Evolutionary conservation across 2,888 invertebrate genomes (phyloP).

Genomic region (Aleiodes alternator): DNA sequence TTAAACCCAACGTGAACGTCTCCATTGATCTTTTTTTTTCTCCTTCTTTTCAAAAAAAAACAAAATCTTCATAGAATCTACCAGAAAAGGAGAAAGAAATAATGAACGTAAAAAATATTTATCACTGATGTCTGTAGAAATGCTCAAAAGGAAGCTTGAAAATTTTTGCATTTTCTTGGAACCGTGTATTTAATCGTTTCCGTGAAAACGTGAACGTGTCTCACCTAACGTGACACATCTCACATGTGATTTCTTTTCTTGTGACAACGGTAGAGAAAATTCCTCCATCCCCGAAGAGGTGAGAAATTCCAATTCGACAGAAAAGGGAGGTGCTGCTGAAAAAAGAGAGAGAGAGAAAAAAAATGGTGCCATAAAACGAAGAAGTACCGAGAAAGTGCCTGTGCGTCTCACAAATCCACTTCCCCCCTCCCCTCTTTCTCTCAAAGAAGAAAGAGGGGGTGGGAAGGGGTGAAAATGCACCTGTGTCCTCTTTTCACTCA

Average conservation of each 20-base stretch:
- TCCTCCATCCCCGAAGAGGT: constrained; percentile 48
- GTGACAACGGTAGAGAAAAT: constrained; percentile 39
- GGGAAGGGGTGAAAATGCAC: constrained; percentile 53
- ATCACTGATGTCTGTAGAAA: constrained; percentile 31
- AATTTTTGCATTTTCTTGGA: constrained; percentile 7
- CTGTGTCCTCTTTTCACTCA: constrained; percentile 52
- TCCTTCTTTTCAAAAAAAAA: too few relatives aligned
- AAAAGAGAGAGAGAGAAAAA: neutral
- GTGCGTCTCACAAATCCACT: constrained; percentile 40
- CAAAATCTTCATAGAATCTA: neutral
- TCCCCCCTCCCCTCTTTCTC: constrained; percentile 8
- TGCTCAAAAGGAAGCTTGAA: constrained; percentile 6
- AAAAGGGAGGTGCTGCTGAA: neutral
- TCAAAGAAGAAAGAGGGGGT: too few relatives aligned
- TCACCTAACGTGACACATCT: constrained; percentile 29
- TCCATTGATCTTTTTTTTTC: constrained; percentile 6
- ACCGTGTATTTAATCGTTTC: constrained; percentile 35
- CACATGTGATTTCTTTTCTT: constrained; percentile 39
- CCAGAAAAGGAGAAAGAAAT: neutral
- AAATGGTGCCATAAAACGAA: constrained; percentile 59
- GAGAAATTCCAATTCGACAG: constrained; percentile 55
- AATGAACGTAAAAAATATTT: constrained; percentile 27
- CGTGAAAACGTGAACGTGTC: constrained; percentile 35
- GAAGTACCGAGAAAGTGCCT: constrained; percentile 53
- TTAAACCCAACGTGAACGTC: constrained; percentile 7